Percentiles rank a stretch among this genome's conserved stretches.
These are phyloP conservation scores for Melinaea menophilus DNA, from an alignment of 2,888 invertebrate species.

Conservation along the genomic window DNA sequence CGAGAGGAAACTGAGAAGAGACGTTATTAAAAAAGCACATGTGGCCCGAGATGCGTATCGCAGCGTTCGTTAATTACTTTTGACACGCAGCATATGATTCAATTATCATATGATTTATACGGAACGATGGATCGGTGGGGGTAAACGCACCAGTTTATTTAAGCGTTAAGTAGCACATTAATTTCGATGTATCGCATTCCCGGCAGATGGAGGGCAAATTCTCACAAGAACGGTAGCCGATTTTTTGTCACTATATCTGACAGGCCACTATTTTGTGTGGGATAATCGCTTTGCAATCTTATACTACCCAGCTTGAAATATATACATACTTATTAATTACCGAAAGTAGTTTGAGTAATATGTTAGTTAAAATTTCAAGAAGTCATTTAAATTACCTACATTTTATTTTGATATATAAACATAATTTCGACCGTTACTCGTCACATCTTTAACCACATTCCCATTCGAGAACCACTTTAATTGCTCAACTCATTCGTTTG, in stretches of 20 bases:
- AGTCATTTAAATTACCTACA: background rate
- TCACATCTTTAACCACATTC: conserved; percentile 59
- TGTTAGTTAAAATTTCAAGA: background rate
- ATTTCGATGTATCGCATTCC: conserved; percentile 60
- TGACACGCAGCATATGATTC: conserved; percentile 78
- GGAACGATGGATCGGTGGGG: conserved; percentile 56
- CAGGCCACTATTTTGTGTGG: conserved; percentile 65
- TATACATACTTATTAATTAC: background rate
- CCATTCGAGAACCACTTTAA: conserved; percentile 65
- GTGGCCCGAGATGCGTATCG: conserved; percentile 74
- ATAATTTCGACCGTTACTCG: conserved; percentile 61
- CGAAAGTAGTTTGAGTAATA: background rate
- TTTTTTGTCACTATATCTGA: conserved; percentile 45
- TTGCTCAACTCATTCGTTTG: conserved; percentile 66
- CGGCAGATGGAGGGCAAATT: conserved; percentile 66
- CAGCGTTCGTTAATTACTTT: conserved; percentile 75
- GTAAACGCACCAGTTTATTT: conserved; percentile 56
- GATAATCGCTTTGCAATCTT: conserved; percentile 24
- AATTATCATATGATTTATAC: conserved; percentile 77
- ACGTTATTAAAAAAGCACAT: conserved; percentile 76
- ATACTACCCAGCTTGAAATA: background rate
- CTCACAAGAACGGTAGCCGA: conserved; percentile 53
- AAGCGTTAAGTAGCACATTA: conserved; percentile 70
- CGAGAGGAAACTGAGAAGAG: conserved; percentile 65
- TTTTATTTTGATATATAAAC: conserved; percentile 38